phyloP scores from a whole-genome alignment of 2,113 vertebrate genomes.

The Amia ocellicauda region DNA sequence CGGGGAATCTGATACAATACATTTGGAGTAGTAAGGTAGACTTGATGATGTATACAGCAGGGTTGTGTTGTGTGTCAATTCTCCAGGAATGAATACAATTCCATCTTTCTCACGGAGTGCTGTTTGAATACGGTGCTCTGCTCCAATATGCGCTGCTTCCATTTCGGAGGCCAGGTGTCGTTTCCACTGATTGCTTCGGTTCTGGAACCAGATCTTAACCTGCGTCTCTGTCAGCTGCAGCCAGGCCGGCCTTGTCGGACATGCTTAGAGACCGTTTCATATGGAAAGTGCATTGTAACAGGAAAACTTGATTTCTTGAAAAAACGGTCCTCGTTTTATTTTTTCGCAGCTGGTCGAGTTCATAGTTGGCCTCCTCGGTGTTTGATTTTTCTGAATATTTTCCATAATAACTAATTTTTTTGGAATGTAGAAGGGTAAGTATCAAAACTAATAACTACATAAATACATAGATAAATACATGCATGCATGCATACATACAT shows the following conservation, averaged over 20 bases:
- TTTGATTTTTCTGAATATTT: not conserved
- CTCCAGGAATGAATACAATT: not conserved
- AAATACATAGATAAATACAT: too few species aligned
- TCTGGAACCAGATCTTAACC: slow-evolving; percentile 26
- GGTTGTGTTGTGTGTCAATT: not conserved
- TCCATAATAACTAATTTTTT: too few species aligned
- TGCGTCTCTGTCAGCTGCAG: slow-evolving; percentile 16
- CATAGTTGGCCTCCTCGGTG: not conserved
- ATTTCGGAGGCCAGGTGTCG: not conserved
- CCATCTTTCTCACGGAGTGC: not conserved
- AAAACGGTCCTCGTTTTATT: slow-evolving; percentile 22
- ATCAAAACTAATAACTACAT: too few species aligned
- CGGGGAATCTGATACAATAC: not conserved
- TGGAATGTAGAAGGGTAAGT: too few species aligned
- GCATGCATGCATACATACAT: too few species aligned
- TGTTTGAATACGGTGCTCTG: not conserved
- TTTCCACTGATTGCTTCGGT: slow-evolving; percentile 17
- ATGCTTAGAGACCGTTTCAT: slow-evolving; percentile 19
- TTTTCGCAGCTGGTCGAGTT: not conserved
- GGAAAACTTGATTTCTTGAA: slow-evolving; percentile 18
- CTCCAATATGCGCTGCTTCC: not conserved
- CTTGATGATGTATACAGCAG: not conserved
- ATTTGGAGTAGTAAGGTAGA: not conserved
- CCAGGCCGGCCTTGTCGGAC: slow-evolving; percentile 9
- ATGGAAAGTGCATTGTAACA: slow-evolving; percentile 15